Conservation (phyloP, 2,888 invertebrate species). For the Scaptomyza tumidula region DNA sequence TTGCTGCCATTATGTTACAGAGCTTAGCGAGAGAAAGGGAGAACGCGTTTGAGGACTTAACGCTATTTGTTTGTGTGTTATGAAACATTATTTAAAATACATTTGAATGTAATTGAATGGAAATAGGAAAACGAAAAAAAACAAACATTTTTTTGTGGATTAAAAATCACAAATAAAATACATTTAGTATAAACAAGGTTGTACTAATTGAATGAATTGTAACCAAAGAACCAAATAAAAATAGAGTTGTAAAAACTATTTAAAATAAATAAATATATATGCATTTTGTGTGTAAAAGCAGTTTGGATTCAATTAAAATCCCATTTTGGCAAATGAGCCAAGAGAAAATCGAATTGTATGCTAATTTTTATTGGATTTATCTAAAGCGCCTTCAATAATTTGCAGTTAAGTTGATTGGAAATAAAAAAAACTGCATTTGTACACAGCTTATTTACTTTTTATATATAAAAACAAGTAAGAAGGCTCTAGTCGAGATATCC, state of each 20-base stretch:
- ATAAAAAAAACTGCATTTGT: no score
- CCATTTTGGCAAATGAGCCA: neutral
- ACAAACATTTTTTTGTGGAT: neutral
- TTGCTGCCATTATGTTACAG: constrained; percentile 10
- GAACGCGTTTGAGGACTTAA: neutral
- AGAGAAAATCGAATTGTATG: neutral
- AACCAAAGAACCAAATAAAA: neutral
- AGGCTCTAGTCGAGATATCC: no score
- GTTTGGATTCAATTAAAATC: neutral
- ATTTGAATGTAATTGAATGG: constrained; percentile 43
- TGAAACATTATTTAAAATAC: constrained; percentile 47
- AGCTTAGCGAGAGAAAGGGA: constrained; percentile 20
- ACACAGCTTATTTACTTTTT: no score
- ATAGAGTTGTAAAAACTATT: neutral
- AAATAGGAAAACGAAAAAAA: constrained; percentile 6
- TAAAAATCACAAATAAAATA: neutral
- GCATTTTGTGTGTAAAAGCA: neutral
- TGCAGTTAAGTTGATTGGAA: neutral
- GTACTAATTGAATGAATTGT: neutral
- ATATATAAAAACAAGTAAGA: no score
- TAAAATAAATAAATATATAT: neutral
- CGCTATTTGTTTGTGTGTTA: neutral
- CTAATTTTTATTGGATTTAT: neutral
- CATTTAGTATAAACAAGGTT: neutral
- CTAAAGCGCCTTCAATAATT: neutral